Percentiles rank a stretch among this genome's conserved stretches.
Evolutionary conservation across 1,140 invertebrate species (phyloP).

Genomic region (Pseudomyrmex concolor): DNA sequence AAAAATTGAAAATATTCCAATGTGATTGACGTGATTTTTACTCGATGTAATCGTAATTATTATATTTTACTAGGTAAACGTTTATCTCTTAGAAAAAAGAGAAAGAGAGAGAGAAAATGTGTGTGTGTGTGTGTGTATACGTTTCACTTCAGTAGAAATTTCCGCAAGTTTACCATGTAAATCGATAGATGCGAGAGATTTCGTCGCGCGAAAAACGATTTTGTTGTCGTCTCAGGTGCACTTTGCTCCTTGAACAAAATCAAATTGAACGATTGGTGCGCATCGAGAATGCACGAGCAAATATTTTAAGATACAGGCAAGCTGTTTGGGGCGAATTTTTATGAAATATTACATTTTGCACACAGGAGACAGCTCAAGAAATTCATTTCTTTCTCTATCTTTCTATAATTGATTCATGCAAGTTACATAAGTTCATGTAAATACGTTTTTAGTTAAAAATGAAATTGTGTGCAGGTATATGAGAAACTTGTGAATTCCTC

Average conservation of each 20-base stretch:
- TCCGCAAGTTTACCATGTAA: conserved; percentile 33
- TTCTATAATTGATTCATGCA: not conserved
- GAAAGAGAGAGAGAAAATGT: too few relatives aligned
- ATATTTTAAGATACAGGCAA: conserved; percentile 44
- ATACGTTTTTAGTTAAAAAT: not conserved
- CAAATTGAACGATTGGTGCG: conserved; percentile 49
- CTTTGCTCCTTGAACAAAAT: conserved; percentile 41
- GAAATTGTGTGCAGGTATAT: not conserved
- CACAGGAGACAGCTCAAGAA: not conserved
- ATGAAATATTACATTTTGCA: not conserved
- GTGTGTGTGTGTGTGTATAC: not conserved
- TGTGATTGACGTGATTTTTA: conserved; percentile 14
- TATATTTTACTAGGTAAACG: not conserved
- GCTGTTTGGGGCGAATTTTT: conserved; percentile 31
- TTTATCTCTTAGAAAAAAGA: not conserved
- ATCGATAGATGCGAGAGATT: conserved; percentile 32
- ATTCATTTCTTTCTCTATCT: not conserved
- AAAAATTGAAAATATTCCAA: not conserved
- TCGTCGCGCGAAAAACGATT: conserved; percentile 23
- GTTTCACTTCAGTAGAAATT: not conserved
- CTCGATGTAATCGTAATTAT: not conserved
- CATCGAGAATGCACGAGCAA: conserved; percentile 41
- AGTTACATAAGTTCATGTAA: too few relatives aligned
- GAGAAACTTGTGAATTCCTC: too few relatives aligned
- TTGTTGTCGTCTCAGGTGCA: conserved; percentile 49